Conservation (phyloP, 2,113 vertebrate genomes). For the Meriones unguiculatus region DNA sequence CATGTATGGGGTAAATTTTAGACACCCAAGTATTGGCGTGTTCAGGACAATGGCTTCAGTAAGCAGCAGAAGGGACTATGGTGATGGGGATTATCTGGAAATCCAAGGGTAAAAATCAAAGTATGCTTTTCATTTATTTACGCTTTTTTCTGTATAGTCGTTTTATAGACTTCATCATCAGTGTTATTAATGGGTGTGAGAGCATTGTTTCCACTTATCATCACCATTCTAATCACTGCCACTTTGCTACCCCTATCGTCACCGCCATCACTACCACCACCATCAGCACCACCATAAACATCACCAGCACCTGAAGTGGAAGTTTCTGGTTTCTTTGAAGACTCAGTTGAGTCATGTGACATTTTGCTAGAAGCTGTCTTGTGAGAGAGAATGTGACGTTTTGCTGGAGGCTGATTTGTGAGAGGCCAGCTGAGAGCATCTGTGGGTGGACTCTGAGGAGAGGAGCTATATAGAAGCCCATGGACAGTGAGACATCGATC, state of each 20-base stretch:
- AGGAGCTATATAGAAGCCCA: too few relatives aligned
- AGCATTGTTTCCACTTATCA: not conserved
- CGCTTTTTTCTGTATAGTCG: not conserved
- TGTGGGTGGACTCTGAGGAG: too few relatives aligned
- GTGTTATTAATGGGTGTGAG: not conserved
- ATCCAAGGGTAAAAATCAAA: not conserved
- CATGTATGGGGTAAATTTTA: not conserved
- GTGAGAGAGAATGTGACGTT: too few relatives aligned
- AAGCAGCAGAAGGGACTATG: not conserved
- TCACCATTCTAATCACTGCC: rapidly evolving
- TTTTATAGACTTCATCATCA: not conserved
- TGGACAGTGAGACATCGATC: too few relatives aligned
- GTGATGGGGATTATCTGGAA: not conserved
- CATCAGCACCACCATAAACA: not conserved
- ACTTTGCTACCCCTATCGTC: not conserved
- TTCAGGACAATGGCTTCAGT: not conserved
- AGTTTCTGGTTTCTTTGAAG: too few relatives aligned
- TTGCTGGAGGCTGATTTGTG: too few relatives aligned
- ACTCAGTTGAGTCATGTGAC: too few relatives aligned
- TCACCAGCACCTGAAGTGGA: not conserved
- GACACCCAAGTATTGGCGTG: not conserved
- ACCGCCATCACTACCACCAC: not conserved
- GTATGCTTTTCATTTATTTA: not conserved
- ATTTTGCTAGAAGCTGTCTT: too few relatives aligned
- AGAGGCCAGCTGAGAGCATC: too few relatives aligned